Percentiles rank a stretch among this genome's conserved stretches.
phyloP scores from a whole-genome alignment of 2,113 vertebrate genomes.

The Cyanoderma ruficeps region DNA sequence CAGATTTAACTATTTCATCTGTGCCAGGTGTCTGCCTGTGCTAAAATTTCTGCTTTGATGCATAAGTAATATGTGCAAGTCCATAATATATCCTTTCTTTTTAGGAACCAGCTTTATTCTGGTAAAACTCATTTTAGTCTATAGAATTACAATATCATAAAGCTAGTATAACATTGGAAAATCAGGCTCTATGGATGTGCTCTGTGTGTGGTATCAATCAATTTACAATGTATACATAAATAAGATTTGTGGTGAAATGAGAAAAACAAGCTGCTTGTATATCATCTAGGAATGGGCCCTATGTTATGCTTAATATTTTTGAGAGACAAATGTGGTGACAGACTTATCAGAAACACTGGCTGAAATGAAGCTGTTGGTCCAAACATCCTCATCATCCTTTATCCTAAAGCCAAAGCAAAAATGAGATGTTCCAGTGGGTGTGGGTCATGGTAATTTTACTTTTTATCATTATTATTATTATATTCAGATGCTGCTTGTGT shows the following conservation, averaged over 20 bases:
- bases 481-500: conserved; percentile 60
- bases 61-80: background rate
- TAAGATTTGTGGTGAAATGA: conserved; percentile 28
- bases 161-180: background rate
- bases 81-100: background rate
- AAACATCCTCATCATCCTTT: conserved; percentile 54
- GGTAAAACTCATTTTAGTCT: conserved; percentile 2
- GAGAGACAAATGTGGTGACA: conserved; percentile 59
- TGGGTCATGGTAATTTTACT: conserved; percentile 35
- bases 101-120: background rate
- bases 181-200: background rate
- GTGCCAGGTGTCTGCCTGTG: background rate
- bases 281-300: conserved; percentile 15
- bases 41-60: background rate
- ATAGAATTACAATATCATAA: conserved; percentile 13
- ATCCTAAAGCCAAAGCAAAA: conserved; percentile 52
- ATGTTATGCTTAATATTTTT: conserved; percentile 42
- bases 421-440: conserved; percentile 34
- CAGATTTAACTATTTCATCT: background rate
- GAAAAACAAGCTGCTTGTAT: conserved; percentile 44
- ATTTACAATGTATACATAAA: conserved; percentile 23
- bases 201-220: conserved; percentile 31
- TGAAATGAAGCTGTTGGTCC: conserved; percentile 59
- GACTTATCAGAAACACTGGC: conserved; percentile 46
- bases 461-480: conserved; percentile 49